Evolutionary conservation across 2,113 vertebrate species (phyloP).

Genomic region (Prochilodus magdalenae): DNA sequence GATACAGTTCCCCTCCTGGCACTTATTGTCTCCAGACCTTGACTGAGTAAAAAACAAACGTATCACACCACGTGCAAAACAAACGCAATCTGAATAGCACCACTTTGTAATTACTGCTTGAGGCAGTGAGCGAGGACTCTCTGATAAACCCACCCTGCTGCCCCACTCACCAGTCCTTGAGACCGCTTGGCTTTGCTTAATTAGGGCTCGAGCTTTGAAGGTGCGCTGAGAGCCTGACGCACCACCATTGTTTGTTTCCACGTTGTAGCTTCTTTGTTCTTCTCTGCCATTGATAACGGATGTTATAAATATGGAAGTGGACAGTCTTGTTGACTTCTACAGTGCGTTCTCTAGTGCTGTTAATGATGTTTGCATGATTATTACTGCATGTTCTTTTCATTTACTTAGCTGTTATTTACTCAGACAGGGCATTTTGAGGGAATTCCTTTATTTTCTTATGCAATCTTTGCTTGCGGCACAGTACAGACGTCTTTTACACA

Average conservation of each 20-base stretch:
- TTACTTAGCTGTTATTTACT: background rate
- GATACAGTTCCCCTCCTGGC: background rate
- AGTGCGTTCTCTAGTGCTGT: background rate
- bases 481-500: too few relatives aligned
- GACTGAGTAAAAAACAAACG: background rate
- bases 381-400: background rate
- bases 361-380: background rate
- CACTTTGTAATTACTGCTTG: constrained; percentile 2
- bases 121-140: background rate
- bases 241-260: background rate
- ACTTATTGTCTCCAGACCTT: background rate
- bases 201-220: background rate
- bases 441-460: background rate
- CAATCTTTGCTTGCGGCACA: too few relatives aligned
- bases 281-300: background rate
- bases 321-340: background rate
- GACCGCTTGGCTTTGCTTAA: constrained; percentile 1
- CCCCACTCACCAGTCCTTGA: constrained; percentile 11
- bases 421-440: background rate
- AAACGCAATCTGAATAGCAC: constrained; percentile 2
- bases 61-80: background rate
- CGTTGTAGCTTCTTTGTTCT: background rate
- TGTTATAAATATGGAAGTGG: background rate
- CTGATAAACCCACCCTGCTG: background rate
- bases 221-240: background rate